Evolutionary conservation across 1,140 invertebrate genomes (phyloP), one percentile per base, ranked within the genome.

Genomic region (Propsilocerus akamusi): DNA sequence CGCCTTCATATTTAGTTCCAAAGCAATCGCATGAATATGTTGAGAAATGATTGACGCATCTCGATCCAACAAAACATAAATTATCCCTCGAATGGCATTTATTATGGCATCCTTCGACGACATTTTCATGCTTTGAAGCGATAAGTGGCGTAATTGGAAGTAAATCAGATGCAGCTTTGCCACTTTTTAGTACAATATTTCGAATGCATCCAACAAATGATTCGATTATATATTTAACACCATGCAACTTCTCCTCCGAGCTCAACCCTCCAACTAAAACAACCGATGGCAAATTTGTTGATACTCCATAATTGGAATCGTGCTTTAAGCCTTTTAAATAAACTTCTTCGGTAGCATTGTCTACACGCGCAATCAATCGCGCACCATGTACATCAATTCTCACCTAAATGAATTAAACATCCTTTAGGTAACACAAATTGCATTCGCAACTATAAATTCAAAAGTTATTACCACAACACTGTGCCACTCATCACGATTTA

Each of bases 201-300:
- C 81, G 80, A 51, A 93, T 85, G 60, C 89, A 94, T 3, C 89
- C 89, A 34, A 92, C 84, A 63, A 93, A 93, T 10, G 87, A 89
- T 67, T 89, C 85, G 53, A 88, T 89, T 28, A 89, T 86, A 58
- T 91, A 91, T 65, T 88, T 89, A 1, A 90, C 85, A 49, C 86
- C 84, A 58, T 88, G 84, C 14, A 86, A 67, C 62, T 81, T 77
- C 62, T 88, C 84, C 62, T 87, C 83, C 1, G 83, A 85, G 58
- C 85, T 87, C 51, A 90, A 66, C 55, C 86, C 87, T 76, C 87
- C 88, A 62, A 91, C 84, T 50, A 90, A 73, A 53, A 92, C 85
- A 23, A 89, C 84, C 3, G 87, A 90, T 26, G 82, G 81, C 26
- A 88, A 70, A 63, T 89, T 86, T 54, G 80, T 78, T 25, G 80